Conservation (phyloP, 30 jellyfish, hydroid and myxozoan species). For the Nemopilema nomurai region DNA sequence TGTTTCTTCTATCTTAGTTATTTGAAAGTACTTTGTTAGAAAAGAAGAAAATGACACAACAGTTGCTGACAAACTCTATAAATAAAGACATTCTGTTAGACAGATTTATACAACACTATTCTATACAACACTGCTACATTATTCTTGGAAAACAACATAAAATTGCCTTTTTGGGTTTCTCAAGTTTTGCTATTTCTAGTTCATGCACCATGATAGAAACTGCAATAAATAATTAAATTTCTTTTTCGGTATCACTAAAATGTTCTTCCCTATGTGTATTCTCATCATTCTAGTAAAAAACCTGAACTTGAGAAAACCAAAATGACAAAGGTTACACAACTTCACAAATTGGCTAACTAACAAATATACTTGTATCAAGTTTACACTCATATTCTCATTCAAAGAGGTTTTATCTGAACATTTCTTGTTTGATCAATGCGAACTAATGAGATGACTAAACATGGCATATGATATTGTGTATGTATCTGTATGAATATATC, state of each 20-base stretch:
- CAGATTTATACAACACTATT: neutral
- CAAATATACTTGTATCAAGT: slow-evolving; percentile 5
- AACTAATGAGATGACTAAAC: neutral
- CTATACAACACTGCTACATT: neutral
- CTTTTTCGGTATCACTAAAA: too few relatives aligned
- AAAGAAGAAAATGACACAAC: neutral
- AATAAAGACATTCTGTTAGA: neutral
- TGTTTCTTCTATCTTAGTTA: neutral
- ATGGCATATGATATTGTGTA: too few relatives aligned
- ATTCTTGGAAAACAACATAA: too few relatives aligned
- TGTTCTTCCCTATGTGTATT: too few relatives aligned
- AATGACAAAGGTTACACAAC: neutral
- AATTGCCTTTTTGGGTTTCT: neutral
- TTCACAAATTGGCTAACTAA: neutral
- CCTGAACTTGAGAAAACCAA: neutral
- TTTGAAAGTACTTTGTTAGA: neutral
- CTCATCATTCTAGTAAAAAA: too few relatives aligned
- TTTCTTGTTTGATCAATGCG: neutral
- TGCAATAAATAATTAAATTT: too few relatives aligned
- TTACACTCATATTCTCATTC: neutral
- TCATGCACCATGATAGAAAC: too few relatives aligned
- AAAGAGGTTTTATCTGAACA: neutral
- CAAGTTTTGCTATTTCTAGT: neutral
- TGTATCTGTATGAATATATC: too few relatives aligned
- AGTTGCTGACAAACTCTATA: neutral